Percentiles rank a stretch among this genome's conserved stretches.
phyloP scores from a whole-genome alignment of 2,113 vertebrate species.

The Poecile atricapillus region DNA sequence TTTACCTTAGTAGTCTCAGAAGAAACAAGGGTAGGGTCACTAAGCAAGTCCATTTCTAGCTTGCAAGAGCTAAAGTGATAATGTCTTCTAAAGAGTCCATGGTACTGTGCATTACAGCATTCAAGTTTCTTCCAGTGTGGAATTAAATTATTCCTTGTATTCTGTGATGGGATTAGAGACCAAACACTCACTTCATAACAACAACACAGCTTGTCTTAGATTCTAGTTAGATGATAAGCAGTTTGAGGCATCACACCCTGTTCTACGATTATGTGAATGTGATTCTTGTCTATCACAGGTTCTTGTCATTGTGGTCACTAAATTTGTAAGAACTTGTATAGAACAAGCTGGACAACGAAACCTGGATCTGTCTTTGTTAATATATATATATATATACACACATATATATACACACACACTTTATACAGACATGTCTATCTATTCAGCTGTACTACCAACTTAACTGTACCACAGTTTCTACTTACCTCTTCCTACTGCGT shows the following conservation, averaged over 20 bases:
- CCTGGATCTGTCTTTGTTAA: neutral
- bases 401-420: neutral
- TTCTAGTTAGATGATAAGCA: neutral
- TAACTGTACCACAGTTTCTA: neutral
- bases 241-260: neutral
- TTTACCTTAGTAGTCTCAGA: neutral
- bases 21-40: neutral
- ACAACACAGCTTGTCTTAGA: neutral
- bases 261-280: neutral
- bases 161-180: neutral
- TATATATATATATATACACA: neutral
- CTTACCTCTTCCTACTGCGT: conserved; percentile 91
- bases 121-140: neutral
- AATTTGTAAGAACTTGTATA: neutral
- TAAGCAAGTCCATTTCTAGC: neutral
- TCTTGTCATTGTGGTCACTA: neutral
- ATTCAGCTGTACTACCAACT: neutral
- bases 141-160: neutral
- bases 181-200: neutral
- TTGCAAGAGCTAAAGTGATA: neutral
- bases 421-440: rapidly evolving
- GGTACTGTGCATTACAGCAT: neutral
- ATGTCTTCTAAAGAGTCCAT: neutral
- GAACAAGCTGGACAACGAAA: neutral
- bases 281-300: neutral